Conservation (phyloP, 1,140 invertebrate species). For the Aphaenogaster floridana region DNA sequence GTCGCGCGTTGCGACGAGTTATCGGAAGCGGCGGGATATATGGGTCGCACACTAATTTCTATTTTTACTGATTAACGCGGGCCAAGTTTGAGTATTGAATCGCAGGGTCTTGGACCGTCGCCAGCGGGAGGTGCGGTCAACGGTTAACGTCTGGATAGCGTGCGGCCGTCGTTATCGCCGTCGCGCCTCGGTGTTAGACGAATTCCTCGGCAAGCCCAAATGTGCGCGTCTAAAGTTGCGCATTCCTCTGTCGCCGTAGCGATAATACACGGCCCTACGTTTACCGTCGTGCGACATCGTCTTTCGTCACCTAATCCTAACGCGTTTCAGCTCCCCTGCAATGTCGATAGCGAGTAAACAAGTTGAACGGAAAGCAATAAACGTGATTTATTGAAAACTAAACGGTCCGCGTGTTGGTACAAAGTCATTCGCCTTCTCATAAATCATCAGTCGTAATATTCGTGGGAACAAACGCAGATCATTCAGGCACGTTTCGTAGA, state of each 20-base stretch:
- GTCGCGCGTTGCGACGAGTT: not conserved
- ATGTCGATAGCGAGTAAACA: conserved; percentile 41
- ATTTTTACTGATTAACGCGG: conserved; percentile 47
- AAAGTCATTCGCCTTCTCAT: conserved; percentile 20
- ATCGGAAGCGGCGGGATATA: conserved; percentile 11
- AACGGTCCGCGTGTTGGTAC: not conserved
- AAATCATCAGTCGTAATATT: conserved; percentile 40
- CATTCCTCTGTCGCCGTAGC: conserved; percentile 5
- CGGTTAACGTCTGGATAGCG: not conserved
- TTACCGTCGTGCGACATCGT: conserved; percentile 2
- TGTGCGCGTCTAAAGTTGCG: conserved; percentile 38
- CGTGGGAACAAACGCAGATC: conserved; percentile 24
- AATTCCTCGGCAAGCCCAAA: conserved; percentile 33
- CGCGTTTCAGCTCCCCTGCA: not conserved
- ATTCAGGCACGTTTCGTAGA: not conserved
- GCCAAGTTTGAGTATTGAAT: conserved; percentile 56
- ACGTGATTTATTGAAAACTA: conserved; percentile 42
- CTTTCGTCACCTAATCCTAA: conserved; percentile 38
- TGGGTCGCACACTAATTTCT: conserved; percentile 35
- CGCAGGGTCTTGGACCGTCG: not conserved
- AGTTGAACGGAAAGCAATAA: not conserved
- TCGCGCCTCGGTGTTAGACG: not conserved
- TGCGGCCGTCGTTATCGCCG: conserved; percentile 1
- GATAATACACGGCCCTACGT: conserved; percentile 31
- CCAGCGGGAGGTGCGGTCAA: conserved; percentile 36